Evolutionary conservation across 2,888 invertebrate genomes (phyloP).

Genomic region (Acholoe squamosa): DNA sequence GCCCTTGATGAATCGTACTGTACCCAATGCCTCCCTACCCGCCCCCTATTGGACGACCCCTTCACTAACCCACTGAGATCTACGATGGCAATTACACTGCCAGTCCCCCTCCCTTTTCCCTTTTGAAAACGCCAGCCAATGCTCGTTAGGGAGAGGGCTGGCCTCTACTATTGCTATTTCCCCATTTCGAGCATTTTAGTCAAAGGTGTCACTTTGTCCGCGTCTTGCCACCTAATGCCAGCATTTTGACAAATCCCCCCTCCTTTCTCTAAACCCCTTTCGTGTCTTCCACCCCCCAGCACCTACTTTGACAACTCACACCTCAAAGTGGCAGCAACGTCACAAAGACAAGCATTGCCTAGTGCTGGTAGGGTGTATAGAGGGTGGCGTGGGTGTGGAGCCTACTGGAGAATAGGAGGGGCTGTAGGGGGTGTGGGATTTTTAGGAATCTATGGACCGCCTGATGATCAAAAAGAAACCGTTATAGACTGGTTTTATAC

Average conservation of each 20-base stretch:
- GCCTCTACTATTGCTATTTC: neutral
- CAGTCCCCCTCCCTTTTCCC: neutral
- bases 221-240: neutral
- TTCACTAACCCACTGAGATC: neutral
- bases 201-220: conserved; percentile 21
- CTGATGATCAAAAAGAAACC: conserved; percentile 24
- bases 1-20: neutral
- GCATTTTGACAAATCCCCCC: neutral
- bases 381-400: neutral
- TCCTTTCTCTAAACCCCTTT: neutral
- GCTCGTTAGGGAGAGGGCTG: conserved; percentile 11
- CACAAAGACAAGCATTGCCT: neutral
- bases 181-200: conserved; percentile 8
- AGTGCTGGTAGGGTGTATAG: too few species aligned
- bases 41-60: neutral
- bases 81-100: conserved; percentile 30
- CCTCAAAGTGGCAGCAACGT: neutral
- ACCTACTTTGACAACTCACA: neutral
- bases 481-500: neutral
- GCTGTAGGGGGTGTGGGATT: neutral
- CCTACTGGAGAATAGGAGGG: neutral
- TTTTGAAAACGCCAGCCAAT: neutral
- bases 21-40: conserved; percentile 4
- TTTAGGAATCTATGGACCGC: neutral
- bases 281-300: neutral